Conservation (phyloP, 2,888 invertebrate genomes). For the Pachycephus smyrnensis region DNA sequence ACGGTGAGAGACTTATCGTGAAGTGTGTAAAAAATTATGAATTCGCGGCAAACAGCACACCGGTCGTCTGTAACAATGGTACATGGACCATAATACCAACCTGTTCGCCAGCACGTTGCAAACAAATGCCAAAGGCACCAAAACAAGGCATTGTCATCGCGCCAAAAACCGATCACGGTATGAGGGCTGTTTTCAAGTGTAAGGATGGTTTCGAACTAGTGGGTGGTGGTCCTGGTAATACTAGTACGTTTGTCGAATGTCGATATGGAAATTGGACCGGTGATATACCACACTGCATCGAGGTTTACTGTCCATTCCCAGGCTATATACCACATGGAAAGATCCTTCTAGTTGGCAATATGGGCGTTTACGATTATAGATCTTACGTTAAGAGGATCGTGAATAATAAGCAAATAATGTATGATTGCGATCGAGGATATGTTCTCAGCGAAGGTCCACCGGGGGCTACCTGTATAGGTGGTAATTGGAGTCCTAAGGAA, state of each 20-base stretch:
- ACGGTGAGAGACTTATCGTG: conserved; percentile 80
- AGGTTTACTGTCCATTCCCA: conserved; percentile 92
- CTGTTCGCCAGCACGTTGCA: conserved; percentile 87
- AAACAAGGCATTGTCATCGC: conserved; percentile 96
- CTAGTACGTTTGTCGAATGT: conserved; percentile 84
- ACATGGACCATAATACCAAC: conserved; percentile 95
- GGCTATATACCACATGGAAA: conserved; percentile 91
- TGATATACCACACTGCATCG: conserved; percentile 84
- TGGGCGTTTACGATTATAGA: conserved; percentile 95
- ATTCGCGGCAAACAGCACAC: conserved; percentile 80
- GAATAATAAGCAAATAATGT: conserved; percentile 95
- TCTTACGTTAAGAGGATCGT: conserved; percentile 91
- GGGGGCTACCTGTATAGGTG: conserved; percentile 95
- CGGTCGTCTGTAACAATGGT: conserved; percentile 91
- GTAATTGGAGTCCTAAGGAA: conserved; percentile 91
- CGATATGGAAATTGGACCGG: conserved; percentile 96
- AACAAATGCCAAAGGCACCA: conserved; percentile 84
- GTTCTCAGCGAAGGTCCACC: conserved; percentile 88
- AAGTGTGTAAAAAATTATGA: conserved; percentile 89
- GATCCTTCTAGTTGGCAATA: conserved; percentile 92
- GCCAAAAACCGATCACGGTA: conserved; percentile 96
- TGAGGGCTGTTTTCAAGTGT: conserved; percentile 93
- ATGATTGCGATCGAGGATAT: conserved; percentile 93
- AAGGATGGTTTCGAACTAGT: conserved; percentile 91
- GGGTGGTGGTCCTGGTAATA: conserved; percentile 73